Base-by-base conservation (phyloP, 2,113 vertebrate species). In the Stercorarius parasiticus region DNA sequence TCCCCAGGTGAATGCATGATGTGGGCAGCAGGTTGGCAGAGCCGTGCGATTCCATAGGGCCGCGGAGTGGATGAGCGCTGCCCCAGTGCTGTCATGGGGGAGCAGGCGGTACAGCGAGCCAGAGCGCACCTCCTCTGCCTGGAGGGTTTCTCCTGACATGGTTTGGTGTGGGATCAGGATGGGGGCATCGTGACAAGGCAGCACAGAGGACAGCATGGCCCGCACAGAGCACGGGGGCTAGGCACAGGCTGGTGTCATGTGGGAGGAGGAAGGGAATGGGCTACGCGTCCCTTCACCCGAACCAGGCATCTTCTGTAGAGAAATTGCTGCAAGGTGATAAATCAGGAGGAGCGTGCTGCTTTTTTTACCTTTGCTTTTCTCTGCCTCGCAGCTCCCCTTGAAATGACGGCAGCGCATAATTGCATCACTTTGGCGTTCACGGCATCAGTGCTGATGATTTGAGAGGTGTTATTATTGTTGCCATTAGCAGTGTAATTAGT, bases 401-500 rank as follows among this genome's bases (percentile, higher is more conserved):
- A 71, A 80, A 53, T 42, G 34, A 59, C 73, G 47, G 81, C 67
- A 66, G 52, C 1, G 0, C 38, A 1, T 42, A 67, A 88, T 77
- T 38, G 73, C 64, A 45, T 49, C 2, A 0, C 53, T 96, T 77
- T 30, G 47, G 58, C 3, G 1, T 52, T 67, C 38, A 2, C 2
- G 0, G 59, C 58, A 49, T 22, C 83, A 6, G 55, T 5, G n/a
- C 88, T 72, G 72, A 14, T 88, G 67, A 27, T 25, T 47, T 42
- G n/a, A 77, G 88, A 71, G 74, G 66, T 90, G 87, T n/a, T 70
- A 18, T 70, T 88, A 36, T 50, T 70, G 70, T 61, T 79, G 81
- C 87, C 14, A 5, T 95, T 90, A 93, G 82, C 67, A 74, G 82
- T 40, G 61, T 92, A 70, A 95, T 96, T 94, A 89, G n/a, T 10